Evolutionary conservation across 2,888 invertebrate species (phyloP).

Genomic region (Apamea epomidion): DNA sequence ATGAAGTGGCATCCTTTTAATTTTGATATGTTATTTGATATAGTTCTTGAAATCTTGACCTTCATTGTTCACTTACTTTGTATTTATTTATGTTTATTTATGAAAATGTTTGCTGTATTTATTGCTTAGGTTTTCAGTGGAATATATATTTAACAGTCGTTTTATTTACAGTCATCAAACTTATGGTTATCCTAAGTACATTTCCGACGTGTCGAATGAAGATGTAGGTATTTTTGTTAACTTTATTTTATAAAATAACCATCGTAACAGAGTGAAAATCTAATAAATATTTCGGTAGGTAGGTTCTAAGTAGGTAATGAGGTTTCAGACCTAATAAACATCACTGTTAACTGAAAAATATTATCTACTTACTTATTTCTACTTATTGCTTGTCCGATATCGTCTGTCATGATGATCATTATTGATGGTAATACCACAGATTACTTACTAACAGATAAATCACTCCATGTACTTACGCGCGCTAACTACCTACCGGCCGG

Average conservation of each 20-base stretch:
- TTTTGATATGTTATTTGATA: constrained; percentile 16
- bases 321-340: not conserved
- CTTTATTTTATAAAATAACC: constrained; percentile 29
- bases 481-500: too few species aligned
- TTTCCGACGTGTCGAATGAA: constrained; percentile 21
- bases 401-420: too few species aligned
- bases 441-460: too few species aligned
- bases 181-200: not conserved
- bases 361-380: not conserved
- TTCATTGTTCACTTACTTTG: constrained; percentile 12
- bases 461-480: too few species aligned
- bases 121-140: not conserved
- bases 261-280: not conserved
- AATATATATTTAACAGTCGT: constrained; percentile 1
- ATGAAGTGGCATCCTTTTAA: constrained; percentile 21
- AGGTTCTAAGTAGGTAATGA: not conserved
- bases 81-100: not conserved
- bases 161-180: constrained; percentile 15
- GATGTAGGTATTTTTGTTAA: not conserved
- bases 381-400: not conserved
- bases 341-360: too few species aligned
- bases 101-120: not conserved
- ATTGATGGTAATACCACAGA: too few species aligned
- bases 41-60: constrained; percentile 3
- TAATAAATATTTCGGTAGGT: not conserved